Conservation (phyloP, 2,888 invertebrate species). For the Parnassius glacialis region DNA sequence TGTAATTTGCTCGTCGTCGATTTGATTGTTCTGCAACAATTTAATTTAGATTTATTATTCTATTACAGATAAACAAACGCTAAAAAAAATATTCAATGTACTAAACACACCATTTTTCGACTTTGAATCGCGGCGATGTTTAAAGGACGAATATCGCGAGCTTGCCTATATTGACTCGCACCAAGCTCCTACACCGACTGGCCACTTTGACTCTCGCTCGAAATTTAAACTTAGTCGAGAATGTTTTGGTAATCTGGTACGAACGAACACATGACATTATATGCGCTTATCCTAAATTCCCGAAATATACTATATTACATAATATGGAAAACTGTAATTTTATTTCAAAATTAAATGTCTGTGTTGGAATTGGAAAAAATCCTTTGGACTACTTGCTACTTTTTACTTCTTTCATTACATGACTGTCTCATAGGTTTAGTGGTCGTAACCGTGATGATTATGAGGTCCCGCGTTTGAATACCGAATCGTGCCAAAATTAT, state of each 20-base stretch:
- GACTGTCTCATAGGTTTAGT: no score
- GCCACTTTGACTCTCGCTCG: conserved; percentile 49
- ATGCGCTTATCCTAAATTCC: no score
- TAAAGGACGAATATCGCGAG: conserved; percentile 35
- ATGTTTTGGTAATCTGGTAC: conserved; percentile 29
- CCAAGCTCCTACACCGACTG: conserved; percentile 51
- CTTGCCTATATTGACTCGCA: conserved; percentile 51
- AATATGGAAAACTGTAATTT: no score
- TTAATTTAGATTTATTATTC: conserved; percentile 27
- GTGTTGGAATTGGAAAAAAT: no score
- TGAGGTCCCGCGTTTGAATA: no score
- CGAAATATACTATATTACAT: no score
- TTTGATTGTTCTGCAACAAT: conserved; percentile 56
- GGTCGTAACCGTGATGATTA: no score
- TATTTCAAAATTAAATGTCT: no score
- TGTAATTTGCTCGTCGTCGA: conserved; percentile 75
- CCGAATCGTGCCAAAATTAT: no score
- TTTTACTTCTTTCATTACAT: no score
- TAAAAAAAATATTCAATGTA: neutral
- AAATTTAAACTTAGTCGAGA: conserved; percentile 51
- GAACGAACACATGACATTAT: conserved; percentile 32
- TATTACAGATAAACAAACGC: conserved; percentile 9
- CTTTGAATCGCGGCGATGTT: conserved; percentile 19
- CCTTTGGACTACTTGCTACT: no score
- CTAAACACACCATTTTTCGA: conserved; percentile 56